phyloP scores from a whole-genome alignment of 2,113 vertebrate species.

The Dissostichus mawsoni region DNA sequence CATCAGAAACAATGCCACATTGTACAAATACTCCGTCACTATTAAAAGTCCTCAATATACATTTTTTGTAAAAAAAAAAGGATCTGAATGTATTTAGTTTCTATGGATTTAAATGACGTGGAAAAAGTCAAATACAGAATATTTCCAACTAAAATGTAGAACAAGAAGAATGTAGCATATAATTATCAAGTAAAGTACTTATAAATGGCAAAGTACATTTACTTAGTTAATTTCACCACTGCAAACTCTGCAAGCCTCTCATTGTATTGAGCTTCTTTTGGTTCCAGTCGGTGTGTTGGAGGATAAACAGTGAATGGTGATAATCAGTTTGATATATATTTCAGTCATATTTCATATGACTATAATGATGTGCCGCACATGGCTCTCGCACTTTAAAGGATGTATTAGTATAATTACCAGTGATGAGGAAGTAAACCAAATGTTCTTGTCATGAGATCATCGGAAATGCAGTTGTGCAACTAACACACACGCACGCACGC shows the following conservation, averaged over 20 bases:
- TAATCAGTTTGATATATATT: conserved; percentile 94
- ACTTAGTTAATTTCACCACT: background rate
- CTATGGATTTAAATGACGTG: background rate
- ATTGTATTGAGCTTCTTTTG: too few relatives aligned
- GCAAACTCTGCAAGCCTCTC: background rate
- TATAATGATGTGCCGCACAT: conserved; percentile 92
- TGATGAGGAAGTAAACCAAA: conserved; percentile 96
- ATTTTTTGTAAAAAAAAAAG: background rate
- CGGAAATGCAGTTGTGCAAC: conserved; percentile 83
- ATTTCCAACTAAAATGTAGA: background rate
- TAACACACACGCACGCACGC: background rate
- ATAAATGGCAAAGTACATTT: background rate
- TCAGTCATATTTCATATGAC: conserved; percentile 88
- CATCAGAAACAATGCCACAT: background rate
- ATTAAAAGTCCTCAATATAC: background rate
- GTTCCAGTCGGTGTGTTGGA: conserved; percentile 53
- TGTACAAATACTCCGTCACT: background rate
- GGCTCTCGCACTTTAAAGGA: conserved; percentile 94
- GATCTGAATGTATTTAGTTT: background rate
- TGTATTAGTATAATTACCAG: conserved; percentile 96
- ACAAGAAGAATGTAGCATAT: background rate
- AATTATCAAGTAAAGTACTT: background rate
- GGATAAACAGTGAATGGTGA: conserved; percentile 85
- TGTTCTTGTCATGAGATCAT: conserved; percentile 94
- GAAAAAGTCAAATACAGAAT: background rate